Conservation (phyloP, 2,797 vertebrate species). For the Sebastes oblongus region DNA sequence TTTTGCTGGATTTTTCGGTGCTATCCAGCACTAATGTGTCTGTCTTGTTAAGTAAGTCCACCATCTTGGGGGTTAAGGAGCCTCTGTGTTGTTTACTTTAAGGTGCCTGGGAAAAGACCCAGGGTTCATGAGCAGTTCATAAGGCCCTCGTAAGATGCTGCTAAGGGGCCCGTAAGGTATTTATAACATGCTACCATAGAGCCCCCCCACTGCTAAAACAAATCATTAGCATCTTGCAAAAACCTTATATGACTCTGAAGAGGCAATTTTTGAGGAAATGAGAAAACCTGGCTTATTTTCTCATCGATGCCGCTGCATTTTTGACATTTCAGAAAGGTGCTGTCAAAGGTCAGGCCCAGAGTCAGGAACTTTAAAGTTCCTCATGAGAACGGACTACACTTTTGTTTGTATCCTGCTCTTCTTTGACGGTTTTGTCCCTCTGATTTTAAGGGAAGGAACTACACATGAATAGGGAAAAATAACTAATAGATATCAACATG, state of each 20-base stretch:
- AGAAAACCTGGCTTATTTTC: constrained; percentile 57
- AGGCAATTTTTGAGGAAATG: constrained; percentile 69
- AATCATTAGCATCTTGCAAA: constrained; percentile 74
- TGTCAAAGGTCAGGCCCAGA: constrained; percentile 40
- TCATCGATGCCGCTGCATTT: constrained; percentile 55
- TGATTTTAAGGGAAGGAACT: fast-evolving
- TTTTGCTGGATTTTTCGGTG: neutral
- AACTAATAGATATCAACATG: no score
- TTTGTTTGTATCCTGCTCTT: neutral
- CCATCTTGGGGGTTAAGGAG: constrained; percentile 32
- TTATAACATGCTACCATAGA: constrained; percentile 61
- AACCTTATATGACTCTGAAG: constrained; percentile 56
- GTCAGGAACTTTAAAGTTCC: neutral
- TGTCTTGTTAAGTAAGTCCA: constrained; percentile 5
- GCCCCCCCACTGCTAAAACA: constrained; percentile 67
- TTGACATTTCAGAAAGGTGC: constrained; percentile 52
- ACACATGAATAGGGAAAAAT: no score
- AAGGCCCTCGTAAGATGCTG: constrained; percentile 59
- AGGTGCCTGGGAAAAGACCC: constrained; percentile 54
- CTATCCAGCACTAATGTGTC: constrained; percentile 12
- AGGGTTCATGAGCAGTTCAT: constrained; percentile 65
- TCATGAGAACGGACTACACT: neutral
- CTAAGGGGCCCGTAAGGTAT: constrained; percentile 56
- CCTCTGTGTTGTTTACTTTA: constrained; percentile 43
- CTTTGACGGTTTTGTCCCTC: neutral